phyloP scores from a whole-genome alignment of 2,888 invertebrate species.

The Drosophila tanythrix region DNA sequence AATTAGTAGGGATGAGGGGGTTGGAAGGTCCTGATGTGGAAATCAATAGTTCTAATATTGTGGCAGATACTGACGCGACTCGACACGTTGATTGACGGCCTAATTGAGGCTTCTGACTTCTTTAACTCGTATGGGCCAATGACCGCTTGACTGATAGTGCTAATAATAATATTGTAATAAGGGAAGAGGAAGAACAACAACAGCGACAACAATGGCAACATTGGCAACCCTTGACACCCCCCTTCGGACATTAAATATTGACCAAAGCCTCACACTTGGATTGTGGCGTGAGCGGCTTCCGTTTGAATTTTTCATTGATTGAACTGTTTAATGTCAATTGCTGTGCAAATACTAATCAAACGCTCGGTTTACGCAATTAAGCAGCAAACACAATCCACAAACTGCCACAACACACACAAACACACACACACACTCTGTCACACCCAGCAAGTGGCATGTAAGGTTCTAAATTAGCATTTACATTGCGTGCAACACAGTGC shows the following conservation, averaged over 20 bases:
- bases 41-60: conserved; percentile 76
- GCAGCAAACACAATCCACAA: conserved; percentile 45
- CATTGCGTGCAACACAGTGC: conserved; percentile 70
- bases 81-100: conserved; percentile 72
- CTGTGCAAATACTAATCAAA: conserved; percentile 76
- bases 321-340: conserved; percentile 75
- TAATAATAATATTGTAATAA: conserved; percentile 69
- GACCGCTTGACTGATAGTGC: conserved; percentile 55
- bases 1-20: conserved; percentile 44
- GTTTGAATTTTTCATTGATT: conserved; percentile 75
- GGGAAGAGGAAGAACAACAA: conserved; percentile 11
- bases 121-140: conserved; percentile 55
- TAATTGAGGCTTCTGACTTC: conserved; percentile 74
- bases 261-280: conserved; percentile 63
- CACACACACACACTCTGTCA: conserved; percentile 21
- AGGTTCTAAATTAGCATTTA: conserved; percentile 70
- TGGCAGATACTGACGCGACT: conserved; percentile 38
- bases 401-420: conserved; percentile 10
- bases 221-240: not conserved
- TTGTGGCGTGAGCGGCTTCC: conserved; percentile 36
- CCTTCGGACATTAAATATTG: conserved; percentile 65
- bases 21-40: conserved; percentile 26
- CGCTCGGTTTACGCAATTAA: conserved; percentile 75
- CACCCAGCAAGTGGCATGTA: conserved; percentile 42
- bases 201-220: not conserved